Percentiles rank a stretch among this genome's conserved stretches.
These are phyloP conservation scores for Vandiemenella viatica DNA, from an alignment of 2,888 invertebrate genomes.

Conservation along the genomic window DNA sequence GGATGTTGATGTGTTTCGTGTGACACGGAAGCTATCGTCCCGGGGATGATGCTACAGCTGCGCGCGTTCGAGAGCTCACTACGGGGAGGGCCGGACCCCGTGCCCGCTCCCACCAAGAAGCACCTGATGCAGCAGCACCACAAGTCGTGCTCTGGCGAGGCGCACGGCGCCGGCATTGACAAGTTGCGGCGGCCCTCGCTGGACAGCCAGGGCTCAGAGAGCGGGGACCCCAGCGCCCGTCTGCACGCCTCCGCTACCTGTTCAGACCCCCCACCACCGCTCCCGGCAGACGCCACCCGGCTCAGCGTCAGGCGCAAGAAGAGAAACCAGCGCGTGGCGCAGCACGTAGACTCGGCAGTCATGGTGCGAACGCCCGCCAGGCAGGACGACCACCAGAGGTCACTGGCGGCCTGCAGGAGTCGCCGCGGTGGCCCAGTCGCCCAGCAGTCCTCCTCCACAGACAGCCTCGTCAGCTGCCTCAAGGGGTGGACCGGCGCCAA, in stretches of 20 bases:
- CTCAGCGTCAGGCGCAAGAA: slow-evolving; percentile 10
- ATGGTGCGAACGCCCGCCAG: not conserved
- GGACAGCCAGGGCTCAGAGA: slow-evolving; percentile 10
- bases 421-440: not conserved
- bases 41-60: slow-evolving; percentile 15
- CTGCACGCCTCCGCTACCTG: slow-evolving; percentile 25
- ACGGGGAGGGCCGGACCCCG: slow-evolving; percentile 14
- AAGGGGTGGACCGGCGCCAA: not conserved
- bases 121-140: slow-evolving; percentile 33
- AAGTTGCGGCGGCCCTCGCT: slow-evolving; percentile 23
- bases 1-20: no score
- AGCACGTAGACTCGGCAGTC: slow-evolving; percentile 7
- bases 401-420: no score
- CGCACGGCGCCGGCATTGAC: slow-evolving; percentile 55
- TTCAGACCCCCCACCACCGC: not conserved
- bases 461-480: no score
- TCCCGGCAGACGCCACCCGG: not conserved
- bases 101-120: slow-evolving; percentile 3
- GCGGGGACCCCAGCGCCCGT: slow-evolving; percentile 34
- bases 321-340: slow-evolving; percentile 10
- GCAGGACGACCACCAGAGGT: not conserved
- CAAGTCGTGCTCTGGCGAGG: slow-evolving; percentile 57
- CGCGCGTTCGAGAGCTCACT: slow-evolving; percentile 18
- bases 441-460: not conserved
- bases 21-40: no score